A percentile compares a stretch with the other conserved stretches of the same genome.
These are phyloP conservation scores for Blastomussa wellsi DNA, from an alignment of 92 coral and sea anemone genomes.

Conservation along the genomic window DNA sequence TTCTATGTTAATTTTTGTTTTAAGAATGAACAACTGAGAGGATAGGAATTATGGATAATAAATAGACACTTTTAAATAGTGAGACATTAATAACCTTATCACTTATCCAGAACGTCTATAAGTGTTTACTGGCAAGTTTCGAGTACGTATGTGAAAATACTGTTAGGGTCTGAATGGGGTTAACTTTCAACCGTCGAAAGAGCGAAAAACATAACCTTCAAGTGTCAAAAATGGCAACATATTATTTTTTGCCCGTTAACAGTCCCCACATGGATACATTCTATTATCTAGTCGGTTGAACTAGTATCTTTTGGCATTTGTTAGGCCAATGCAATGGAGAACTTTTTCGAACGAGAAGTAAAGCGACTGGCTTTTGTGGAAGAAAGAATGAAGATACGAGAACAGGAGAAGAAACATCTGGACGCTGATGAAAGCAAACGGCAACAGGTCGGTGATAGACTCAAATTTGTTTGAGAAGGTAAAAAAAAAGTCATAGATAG, in stretches of 20 bases:
- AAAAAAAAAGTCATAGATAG: not conserved
- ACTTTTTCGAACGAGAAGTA: conserved; percentile 96
- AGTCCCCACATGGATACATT: not conserved
- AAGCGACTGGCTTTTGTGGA: conserved; percentile 89
- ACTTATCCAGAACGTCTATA: too few relatives aligned
- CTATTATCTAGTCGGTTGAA: not conserved
- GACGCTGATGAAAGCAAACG: conserved; percentile 69
- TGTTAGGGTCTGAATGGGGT: too few relatives aligned
- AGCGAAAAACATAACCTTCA: too few relatives aligned
- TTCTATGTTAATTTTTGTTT: not conserved
- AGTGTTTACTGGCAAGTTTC: too few relatives aligned
- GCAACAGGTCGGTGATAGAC: conserved; percentile 56
- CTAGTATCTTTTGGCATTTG: conserved; percentile 5
- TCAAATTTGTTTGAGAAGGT: not conserved
- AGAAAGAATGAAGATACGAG: conserved; percentile 89
- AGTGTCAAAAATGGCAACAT: too few relatives aligned
- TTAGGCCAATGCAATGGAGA: conserved; percentile 89
- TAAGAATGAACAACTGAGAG: not conserved
- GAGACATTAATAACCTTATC: too few relatives aligned
- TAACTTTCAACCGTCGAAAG: too few relatives aligned
- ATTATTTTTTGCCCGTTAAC: too few relatives aligned
- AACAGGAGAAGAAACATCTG: conserved; percentile 73
- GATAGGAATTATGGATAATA: too few relatives aligned
- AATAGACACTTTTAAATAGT: too few relatives aligned
- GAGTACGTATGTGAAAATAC: too few relatives aligned